Base-by-base conservation (phyloP, 64 coral and sea anemone species). In the Actinia tenebrosa region DNA sequence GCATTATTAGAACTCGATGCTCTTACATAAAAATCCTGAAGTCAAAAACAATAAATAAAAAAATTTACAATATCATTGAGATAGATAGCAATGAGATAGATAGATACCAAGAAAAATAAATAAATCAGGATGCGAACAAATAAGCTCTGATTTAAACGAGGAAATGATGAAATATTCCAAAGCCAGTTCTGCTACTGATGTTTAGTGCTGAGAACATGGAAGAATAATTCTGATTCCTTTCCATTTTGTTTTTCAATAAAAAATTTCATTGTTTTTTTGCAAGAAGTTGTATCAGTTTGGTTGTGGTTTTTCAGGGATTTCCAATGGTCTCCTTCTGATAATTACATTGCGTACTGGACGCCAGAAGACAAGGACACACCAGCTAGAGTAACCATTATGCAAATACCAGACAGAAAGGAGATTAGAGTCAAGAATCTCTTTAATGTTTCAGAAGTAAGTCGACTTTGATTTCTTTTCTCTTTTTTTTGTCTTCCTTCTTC, bases 391-490 rank as follows among this genome's bases (percentile, higher is more conserved):
- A 93, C 91, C 0, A 89, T 99, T 46, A 99, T 99, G 97, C 82
- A 95, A 72, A 99, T 99, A 56, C 97, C 97, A 78, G 89, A 89
- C 64, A 88, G 97, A 53, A 88, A 91, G 64, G 97, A 99, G 88
- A 89, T 99, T 16, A 68, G 97, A 27, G 97, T 99, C 79, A 99
- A 99, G 63, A 99, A 99, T 89, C 61, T 99, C 19, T 99, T 99
- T 56, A 99, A 91, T 79, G 97, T 99, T 47, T 95, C 93, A 37
- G 93, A 95, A 84, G 97, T 99, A 88, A 78, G 58, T 87, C 7
- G 56, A 47, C 3, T 22, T 50, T 45, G 8, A 53, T 52, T 9
- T 16, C 22, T 47, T n/a, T 45, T 17, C 43, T 78, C 9, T 59
- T 16, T 23, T 4, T 11, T 20, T 63, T 82, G 3, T 18, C 18